Conservation (phyloP, 92 coral and sea anemone genomes). For the Anthopleura xanthogrammica region DNA sequence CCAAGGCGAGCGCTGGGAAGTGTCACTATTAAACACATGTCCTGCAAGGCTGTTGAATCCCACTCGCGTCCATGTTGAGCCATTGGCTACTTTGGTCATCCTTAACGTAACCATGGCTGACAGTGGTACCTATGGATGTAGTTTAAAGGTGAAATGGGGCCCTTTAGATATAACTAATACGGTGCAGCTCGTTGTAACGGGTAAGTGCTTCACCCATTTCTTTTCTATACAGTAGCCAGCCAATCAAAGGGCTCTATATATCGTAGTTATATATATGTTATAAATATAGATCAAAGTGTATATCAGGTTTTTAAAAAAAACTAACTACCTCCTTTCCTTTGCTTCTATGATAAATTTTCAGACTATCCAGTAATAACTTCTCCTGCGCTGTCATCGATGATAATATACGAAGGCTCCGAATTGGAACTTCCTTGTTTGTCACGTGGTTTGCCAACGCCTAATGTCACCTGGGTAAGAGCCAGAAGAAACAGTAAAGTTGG, state of each 20-base stretch:
- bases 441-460: background rate
- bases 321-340: background rate
- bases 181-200: background rate
- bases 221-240: background rate
- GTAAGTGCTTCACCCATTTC: background rate
- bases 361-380: background rate
- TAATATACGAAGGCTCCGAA: background rate
- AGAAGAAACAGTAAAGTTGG: background rate
- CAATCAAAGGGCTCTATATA: no score
- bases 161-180: background rate
- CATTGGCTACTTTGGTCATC: conserved; percentile 21
- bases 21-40: background rate
- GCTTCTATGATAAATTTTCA: background rate
- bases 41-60: conserved; percentile 11
- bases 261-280: background rate
- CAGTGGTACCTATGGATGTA: conserved; percentile 18
- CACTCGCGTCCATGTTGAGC: conserved; percentile 7
- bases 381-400: background rate
- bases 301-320: no score
- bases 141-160: background rate
- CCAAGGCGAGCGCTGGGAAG: background rate
- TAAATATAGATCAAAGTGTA: background rate
- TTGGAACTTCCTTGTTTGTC: background rate
- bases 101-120: conserved; percentile 22
- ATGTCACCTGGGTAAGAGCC: background rate